These are phyloP conservation scores for Andrena cerasifolii DNA, from an alignment of 1,140 invertebrate species.

Conservation along the genomic window DNA sequence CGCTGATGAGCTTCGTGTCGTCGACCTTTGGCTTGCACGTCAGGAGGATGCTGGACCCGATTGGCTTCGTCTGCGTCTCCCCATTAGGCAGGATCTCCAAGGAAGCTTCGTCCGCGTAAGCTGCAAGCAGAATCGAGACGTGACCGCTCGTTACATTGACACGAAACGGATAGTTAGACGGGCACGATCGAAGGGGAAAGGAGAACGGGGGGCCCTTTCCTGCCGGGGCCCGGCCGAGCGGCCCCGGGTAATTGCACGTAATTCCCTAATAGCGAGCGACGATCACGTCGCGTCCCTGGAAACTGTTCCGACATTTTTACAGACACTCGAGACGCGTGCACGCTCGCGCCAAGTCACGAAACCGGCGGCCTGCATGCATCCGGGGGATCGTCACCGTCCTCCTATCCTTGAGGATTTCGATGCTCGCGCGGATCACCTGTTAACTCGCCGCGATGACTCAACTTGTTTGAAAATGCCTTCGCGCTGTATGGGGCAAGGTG, in stretches of 20 bases:
- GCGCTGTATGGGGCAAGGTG: too few species aligned
- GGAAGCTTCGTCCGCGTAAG: constrained; percentile 58
- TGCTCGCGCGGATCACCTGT: too few species aligned
- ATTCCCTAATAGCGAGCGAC: constrained; percentile 36
- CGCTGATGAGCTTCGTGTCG: constrained; percentile 84
- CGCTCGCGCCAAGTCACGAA: background rate
- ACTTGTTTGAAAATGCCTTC: too few species aligned
- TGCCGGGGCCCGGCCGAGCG: background rate
- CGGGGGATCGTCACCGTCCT: background rate
- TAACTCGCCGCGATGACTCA: too few species aligned
- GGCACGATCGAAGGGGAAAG: background rate
- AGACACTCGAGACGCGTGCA: background rate
- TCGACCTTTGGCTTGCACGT: constrained; percentile 87
- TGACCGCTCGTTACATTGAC: constrained; percentile 40
- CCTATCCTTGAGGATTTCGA: too few species aligned
- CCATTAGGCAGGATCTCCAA: constrained; percentile 87
- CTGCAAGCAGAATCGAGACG: constrained; percentile 68
- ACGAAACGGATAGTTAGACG: constrained; percentile 16
- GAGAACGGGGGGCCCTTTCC: background rate
- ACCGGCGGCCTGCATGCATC: too few species aligned
- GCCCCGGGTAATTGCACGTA: constrained; percentile 26
- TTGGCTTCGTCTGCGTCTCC: constrained; percentile 85
- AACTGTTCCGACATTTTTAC: constrained; percentile 23
- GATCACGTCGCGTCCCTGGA: constrained; percentile 1
- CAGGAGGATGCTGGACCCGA: constrained; percentile 87